A percentile compares a stretch with the other conserved stretches of the same genome.
Evolutionary conservation across 2,888 invertebrate species (phyloP).

Genomic region (Nycteola revayana): DNA sequence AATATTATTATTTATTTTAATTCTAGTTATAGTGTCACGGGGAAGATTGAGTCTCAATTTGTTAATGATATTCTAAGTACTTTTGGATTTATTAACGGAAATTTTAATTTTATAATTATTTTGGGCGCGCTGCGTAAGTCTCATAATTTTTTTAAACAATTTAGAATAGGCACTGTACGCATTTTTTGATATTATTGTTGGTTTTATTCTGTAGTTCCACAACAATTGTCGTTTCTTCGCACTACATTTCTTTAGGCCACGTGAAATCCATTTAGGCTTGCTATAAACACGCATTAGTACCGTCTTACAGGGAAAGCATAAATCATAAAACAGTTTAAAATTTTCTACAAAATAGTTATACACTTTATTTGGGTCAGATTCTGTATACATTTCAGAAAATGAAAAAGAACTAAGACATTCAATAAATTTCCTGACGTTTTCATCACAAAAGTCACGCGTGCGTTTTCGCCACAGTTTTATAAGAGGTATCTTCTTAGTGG

Average conservation of each 20-base stretch:
- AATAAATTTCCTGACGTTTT: constrained; percentile 1
- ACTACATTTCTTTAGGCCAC: constrained; percentile 2
- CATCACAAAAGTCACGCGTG: not conserved
- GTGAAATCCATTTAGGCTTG: constrained; percentile 1
- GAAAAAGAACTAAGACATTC: constrained; percentile 1
- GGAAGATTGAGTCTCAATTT: too few species aligned
- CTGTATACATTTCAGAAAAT: constrained; percentile 2
- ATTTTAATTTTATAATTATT: too few species aligned
- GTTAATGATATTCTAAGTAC: too few species aligned
- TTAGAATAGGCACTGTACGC: too few species aligned
- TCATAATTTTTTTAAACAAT: too few species aligned
- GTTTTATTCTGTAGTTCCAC: constrained; percentile 2
- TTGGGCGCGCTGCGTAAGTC: too few species aligned
- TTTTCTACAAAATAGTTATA: constrained; percentile 2
- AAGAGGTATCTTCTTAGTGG: not conserved
- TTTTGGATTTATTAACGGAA: too few species aligned
- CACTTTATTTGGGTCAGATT: constrained; percentile 2
- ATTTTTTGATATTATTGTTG: too few species aligned
- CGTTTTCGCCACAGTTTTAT: not conserved
- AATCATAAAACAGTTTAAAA: constrained; percentile 3
- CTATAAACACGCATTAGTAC: constrained; percentile 1
- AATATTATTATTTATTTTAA: too few species aligned
- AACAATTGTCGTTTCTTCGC: not conserved
- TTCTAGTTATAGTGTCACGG: too few species aligned
- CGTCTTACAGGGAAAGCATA: constrained; percentile 1